A percentile compares a stretch with the other conserved stretches of the same genome.
Conservation (phyloP, 2,113 vertebrate species). For the Lepidothrix coronata region DNA sequence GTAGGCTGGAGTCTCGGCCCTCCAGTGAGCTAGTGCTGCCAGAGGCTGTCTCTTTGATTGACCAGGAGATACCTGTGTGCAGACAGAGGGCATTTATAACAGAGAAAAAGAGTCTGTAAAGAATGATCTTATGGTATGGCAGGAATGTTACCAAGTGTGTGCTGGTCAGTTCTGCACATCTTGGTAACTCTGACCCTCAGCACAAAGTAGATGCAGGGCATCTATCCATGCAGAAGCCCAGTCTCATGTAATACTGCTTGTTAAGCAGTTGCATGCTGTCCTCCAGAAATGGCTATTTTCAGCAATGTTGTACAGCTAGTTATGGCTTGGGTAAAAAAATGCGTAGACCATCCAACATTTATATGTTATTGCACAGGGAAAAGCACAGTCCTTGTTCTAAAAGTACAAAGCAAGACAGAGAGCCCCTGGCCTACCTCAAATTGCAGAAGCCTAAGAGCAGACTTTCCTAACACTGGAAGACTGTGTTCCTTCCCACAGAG, state of each 20-base stretch:
- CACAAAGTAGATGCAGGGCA: neutral
- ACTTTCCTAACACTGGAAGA: neutral
- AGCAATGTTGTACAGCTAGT: neutral
- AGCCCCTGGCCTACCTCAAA: neutral
- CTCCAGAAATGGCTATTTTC: neutral
- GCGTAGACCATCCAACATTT: neutral
- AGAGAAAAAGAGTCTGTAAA: neutral
- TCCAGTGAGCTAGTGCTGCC: conserved; percentile 69
- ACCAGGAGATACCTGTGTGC: conserved; percentile 90
- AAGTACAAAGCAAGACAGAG: neutral
- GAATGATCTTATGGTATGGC: neutral
- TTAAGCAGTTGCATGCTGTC: rapidly evolving
- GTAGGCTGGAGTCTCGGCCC: conserved; percentile 72
- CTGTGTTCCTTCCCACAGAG: neutral
- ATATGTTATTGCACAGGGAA: neutral
- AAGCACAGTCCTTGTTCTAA: neutral
- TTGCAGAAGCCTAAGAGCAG: neutral
- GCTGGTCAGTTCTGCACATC: neutral
- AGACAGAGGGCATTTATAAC: neutral
- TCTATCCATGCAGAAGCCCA: neutral
- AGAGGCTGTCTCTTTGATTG: conserved; percentile 89
- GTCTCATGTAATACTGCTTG: neutral
- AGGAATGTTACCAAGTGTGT: neutral
- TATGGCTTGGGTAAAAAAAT: neutral
- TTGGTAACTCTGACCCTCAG: neutral